Evolutionary conservation across 2,888 invertebrate species (phyloP), one percentile per base, ranked within the genome.

Genomic region (Myopa testacea): DNA sequence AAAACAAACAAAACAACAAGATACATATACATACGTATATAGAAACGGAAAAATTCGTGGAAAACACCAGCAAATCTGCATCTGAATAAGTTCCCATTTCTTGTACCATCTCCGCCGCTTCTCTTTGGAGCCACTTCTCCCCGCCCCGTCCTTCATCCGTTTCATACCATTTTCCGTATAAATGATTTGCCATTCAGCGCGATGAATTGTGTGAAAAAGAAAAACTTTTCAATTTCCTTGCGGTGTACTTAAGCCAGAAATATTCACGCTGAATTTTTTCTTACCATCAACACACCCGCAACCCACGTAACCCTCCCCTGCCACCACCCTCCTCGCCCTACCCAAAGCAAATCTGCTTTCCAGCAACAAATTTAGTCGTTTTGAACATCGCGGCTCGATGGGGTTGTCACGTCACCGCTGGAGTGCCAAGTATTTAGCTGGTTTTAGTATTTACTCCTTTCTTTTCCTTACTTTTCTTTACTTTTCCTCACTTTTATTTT

Each of bases 201-300:
- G 45, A 40, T 72, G 45, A 71, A 50, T 16, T 83, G 79, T 80
- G 79, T 79, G 80, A 69, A 69, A 73, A 80, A 79, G 75, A 81
- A 80, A 78, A 82, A 81, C 81, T 81, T 82, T 81, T 79, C 80
- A 81, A 82, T 82, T 83, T 81, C 81, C 82, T 81, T 82, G 80
- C 80, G 79, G 82, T 81, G 82, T 80, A 82, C 86, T 87, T 85
- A 83, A 85, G 80, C 80, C 83, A 83, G 83, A 85, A 87, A 85
- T 84, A 83, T 85, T 85, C 84, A 85, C 83, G 82, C 82, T 82
- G 83, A 85, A 84, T 84, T 83, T 80, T 73, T 50, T 38, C 37
- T 37, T 14, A 26, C 65, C 65, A 6, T 38, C 37, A 65, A 7
- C 37, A n/a, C 55, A 10, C 55, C 5, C 55, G 55, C 55, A 26